phyloP scores from a whole-genome alignment of 2,888 invertebrate genomes.

The Callosobruchus maculatus region DNA sequence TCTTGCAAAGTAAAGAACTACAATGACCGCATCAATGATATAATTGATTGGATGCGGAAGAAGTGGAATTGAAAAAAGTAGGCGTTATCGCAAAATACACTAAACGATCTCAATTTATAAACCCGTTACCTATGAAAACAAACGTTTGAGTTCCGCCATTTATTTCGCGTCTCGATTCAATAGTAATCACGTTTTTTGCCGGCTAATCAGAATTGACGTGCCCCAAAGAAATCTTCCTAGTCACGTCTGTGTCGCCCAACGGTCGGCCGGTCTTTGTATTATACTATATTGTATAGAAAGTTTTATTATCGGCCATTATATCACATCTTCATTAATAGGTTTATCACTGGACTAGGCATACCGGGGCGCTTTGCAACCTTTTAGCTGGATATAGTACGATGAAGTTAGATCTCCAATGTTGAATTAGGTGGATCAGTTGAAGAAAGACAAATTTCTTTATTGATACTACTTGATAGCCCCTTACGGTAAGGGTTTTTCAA shows the following conservation, averaged over 20 bases:
- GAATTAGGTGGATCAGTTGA: too few relatives aligned
- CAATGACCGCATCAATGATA: not conserved
- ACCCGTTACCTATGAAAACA: not conserved
- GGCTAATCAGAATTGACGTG: not conserved
- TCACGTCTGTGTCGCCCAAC: not conserved
- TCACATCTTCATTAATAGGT: not conserved
- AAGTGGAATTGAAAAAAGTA: not conserved
- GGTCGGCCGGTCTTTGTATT: not conserved
- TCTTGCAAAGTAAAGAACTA: not conserved
- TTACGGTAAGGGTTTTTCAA: too few relatives aligned
- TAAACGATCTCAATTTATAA: not conserved
- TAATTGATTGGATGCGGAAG: not conserved
- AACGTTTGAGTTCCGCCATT: not conserved
- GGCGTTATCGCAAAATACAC: not conserved
- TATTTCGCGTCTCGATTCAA: not conserved
- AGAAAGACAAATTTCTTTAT: too few relatives aligned
- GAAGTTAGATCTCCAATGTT: not conserved
- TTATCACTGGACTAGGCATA: not conserved
- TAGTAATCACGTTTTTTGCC: not conserved
- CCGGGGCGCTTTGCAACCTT: not conserved
- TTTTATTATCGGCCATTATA: not conserved
- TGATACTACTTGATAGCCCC: too few relatives aligned
- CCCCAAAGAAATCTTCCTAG: not conserved
- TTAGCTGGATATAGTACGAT: not conserved
- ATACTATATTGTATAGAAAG: not conserved